A percentile compares a stretch with the other conserved stretches of the same genome.
These are phyloP conservation scores for Erynnis tages DNA, from an alignment of 2,888 invertebrate genomes.

Conservation along the genomic window DNA sequence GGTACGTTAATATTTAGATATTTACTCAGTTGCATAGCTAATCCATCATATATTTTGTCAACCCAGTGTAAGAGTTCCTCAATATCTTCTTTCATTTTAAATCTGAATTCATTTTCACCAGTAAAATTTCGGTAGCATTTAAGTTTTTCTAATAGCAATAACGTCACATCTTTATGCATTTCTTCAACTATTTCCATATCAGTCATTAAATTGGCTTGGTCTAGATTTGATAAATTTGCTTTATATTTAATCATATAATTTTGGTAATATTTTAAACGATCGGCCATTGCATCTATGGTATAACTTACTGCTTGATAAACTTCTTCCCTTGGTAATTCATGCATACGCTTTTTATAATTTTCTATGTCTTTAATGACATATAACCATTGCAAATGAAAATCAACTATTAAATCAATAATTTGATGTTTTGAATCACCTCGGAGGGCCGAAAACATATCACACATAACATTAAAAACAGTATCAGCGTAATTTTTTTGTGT, in stretches of 20 bases:
- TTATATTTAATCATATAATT: slow-evolving; percentile 55
- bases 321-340: slow-evolving; percentile 49
- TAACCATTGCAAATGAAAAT: slow-evolving; percentile 69
- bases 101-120: slow-evolving; percentile 48
- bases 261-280: slow-evolving; percentile 58
- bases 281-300: slow-evolving; percentile 58
- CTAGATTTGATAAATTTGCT: slow-evolving; percentile 42
- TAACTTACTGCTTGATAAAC: slow-evolving; percentile 56
- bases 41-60: slow-evolving; percentile 62
- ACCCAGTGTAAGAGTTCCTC: slow-evolving; percentile 63
- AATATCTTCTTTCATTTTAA: slow-evolving; percentile 43
- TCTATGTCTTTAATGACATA: slow-evolving; percentile 60
- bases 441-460: slow-evolving; percentile 50
- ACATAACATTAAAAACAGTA: slow-evolving; percentile 56
- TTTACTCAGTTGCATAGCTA: slow-evolving; percentile 53
- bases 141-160: slow-evolving; percentile 50
- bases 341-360: slow-evolving; percentile 45
- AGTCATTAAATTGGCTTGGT: slow-evolving; percentile 49
- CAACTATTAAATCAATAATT: slow-evolving; percentile 57
- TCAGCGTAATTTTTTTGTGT: slow-evolving; percentile 64
- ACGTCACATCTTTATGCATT: slow-evolving; percentile 61
- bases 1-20: slow-evolving; percentile 53
- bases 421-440: slow-evolving; percentile 41
- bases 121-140: slow-evolving; percentile 52
- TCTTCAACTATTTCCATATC: slow-evolving; percentile 71